Base-by-base conservation (phyloP, 1,140 invertebrate species). In the Heliconius himera region DNA sequence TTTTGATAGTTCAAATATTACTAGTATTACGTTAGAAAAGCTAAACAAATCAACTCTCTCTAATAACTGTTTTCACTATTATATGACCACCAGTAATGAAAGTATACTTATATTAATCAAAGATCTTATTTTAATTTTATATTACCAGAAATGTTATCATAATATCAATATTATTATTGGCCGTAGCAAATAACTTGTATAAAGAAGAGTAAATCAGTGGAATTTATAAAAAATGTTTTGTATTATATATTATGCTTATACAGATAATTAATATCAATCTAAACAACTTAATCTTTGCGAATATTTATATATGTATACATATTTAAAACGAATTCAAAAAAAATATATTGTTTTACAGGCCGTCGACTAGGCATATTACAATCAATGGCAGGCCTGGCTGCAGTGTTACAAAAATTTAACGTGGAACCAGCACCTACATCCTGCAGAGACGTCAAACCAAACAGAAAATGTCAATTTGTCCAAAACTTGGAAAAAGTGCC, bases 311-410 rank as follows among this genome's bases (percentile, higher is more conserved):
- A n/a, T n/a, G n/a, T n/a, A 46, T 3, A 46, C 4, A 46, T 16
- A 16, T 46, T 46, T 46, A 16, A 16, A 46, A 46, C 8, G 54
- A 56, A 22, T 56, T 56, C 11, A 20, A 0, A 20, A 8, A 0
- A 20, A 18, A 56, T 1, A 22, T 11, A 20, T 56, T 2, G 22
- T 22, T 66, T 86, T 84, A 29, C 82, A 91, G 89, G 89, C 29
- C 76, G 82, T n/a, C 83, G 89, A 36, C 75, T 91, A 1, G 89
- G 89, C 18, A 83, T 88, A 29, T 87, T 92, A 85, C 89, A 90
- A 77, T 92, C 90, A 1, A 71, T 92, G 8, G 89, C 89, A 0
- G 89, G 89, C 1, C 77, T 92, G 4, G 89, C 88, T 46, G 86
- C 89, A 3, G 22, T 92, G 1, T 78, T 92, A 36, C 89, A 92